These are phyloP conservation scores for Bellardia pandia DNA, from an alignment of 2,888 invertebrate genomes.

Conservation along the genomic window DNA sequence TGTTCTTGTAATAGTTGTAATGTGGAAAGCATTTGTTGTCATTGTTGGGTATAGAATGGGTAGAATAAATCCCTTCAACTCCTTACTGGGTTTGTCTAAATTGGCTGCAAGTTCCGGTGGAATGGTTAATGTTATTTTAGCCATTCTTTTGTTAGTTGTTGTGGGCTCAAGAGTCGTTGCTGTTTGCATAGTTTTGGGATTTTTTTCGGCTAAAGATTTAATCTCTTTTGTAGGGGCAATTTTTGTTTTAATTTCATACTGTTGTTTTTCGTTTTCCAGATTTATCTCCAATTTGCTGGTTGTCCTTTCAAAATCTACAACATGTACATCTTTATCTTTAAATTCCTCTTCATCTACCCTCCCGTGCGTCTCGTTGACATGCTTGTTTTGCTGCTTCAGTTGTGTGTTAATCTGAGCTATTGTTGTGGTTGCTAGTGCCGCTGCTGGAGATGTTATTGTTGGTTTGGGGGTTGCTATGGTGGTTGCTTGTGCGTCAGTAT, in stretches of 20 bases:
- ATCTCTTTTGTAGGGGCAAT: constrained; percentile 68
- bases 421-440: constrained; percentile 47
- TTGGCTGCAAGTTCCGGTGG: constrained; percentile 73
- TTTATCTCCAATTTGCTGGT: constrained; percentile 67
- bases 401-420: constrained; percentile 5
- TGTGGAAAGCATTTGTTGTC: constrained; percentile 47
- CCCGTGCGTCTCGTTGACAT: background rate
- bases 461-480: constrained; percentile 63
- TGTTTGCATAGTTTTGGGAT: constrained; percentile 48
- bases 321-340: constrained; percentile 20
- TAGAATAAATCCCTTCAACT: constrained; percentile 32
- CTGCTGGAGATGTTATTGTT: constrained; percentile 58
- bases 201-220: constrained; percentile 65
- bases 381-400: background rate
- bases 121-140: constrained; percentile 44
- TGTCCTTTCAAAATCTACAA: constrained; percentile 26
- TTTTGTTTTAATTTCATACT: constrained; percentile 70
- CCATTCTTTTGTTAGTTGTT: constrained; percentile 36
- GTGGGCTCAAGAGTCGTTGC: constrained; percentile 17
- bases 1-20: constrained; percentile 32
- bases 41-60: background rate
- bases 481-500: constrained; percentile 66
- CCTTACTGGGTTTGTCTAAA: constrained; percentile 45
- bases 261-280: constrained; percentile 63
- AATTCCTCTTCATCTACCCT: background rate